Percentiles rank a stretch among this genome's conserved stretches.
Conservation (phyloP, 1,140 invertebrate genomes). For the Drosophila rufa region DNA sequence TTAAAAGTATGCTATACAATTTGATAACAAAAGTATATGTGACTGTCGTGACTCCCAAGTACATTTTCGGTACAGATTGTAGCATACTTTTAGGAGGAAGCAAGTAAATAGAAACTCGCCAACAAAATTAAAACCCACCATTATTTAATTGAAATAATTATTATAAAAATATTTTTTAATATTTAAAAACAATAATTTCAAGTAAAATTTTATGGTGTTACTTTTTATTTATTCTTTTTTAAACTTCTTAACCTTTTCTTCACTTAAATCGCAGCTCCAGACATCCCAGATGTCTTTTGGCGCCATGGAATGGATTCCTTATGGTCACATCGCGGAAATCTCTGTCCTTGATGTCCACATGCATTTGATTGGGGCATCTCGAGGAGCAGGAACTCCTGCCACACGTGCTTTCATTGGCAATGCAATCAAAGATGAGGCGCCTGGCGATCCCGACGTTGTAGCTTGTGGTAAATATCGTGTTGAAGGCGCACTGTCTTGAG, state of each 20-base stretch:
- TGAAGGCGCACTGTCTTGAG: constrained; percentile 8
- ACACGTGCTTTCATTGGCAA: background rate
- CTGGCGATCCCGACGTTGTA: background rate
- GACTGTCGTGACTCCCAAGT: background rate
- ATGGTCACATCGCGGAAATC: constrained; percentile 9
- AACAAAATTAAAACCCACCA: background rate
- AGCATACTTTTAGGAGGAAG: background rate
- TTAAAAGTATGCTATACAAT: background rate
- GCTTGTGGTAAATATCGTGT: constrained; percentile 7
- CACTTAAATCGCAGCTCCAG: constrained; percentile 42
- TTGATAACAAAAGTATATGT: rapidly evolving
- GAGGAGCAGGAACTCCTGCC: constrained; percentile 8
- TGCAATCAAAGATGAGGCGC: constrained; percentile 12
- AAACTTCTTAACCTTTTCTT: background rate
- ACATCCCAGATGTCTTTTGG: constrained; percentile 25
- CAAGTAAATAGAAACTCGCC: background rate
- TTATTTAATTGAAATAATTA: too few relatives aligned
- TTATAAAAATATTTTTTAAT: too few relatives aligned
- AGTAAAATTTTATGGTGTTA: too few relatives aligned
- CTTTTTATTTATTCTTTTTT: background rate
- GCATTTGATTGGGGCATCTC: constrained; percentile 36
- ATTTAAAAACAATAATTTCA: too few relatives aligned
- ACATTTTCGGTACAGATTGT: background rate
- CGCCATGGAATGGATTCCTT: constrained; percentile 21
- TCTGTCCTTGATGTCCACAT: background rate